These are phyloP conservation scores for Brachionus paranguensis DNA, from an alignment of 1,140 invertebrate species.

Conservation along the genomic window DNA sequence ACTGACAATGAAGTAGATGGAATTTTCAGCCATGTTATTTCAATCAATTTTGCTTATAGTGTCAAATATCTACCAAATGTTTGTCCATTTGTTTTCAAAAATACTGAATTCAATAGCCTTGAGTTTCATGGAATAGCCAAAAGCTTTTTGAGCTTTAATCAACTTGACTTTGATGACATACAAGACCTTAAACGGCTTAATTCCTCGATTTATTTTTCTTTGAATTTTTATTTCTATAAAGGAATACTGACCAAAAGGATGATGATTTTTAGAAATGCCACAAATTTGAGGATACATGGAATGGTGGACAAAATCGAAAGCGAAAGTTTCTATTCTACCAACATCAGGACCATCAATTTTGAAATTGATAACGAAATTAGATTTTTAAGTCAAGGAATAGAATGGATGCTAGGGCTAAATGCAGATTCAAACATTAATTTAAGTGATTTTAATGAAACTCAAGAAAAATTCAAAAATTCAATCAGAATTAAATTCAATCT, in stretches of 20 bases:
- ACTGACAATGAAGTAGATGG: too few relatives aligned
- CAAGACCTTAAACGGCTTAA: not conserved
- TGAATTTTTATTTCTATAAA: not conserved
- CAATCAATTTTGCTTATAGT: too few relatives aligned
- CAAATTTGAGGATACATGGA: not conserved
- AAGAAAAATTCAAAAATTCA: not conserved
- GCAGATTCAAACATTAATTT: not conserved
- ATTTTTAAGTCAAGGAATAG: not conserved
- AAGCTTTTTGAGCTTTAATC: not conserved
- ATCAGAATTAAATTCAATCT: not conserved
- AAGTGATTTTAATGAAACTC: not conserved
- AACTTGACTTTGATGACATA: not conserved
- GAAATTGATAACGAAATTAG: not conserved
- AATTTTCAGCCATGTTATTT: too few relatives aligned
- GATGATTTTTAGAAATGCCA: not conserved
- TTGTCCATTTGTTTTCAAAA: not conserved
- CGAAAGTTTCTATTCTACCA: not conserved
- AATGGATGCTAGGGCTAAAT: not conserved
- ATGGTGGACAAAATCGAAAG: not conserved
- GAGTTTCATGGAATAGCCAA: not conserved
- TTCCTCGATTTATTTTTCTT: too few relatives aligned
- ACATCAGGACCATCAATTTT: not conserved
- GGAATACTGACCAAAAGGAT: not conserved
- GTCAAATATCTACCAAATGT: too few relatives aligned
- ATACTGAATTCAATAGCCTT: not conserved